Evolutionary conservation across 2,113 vertebrate genomes (phyloP).

Genomic region (Callipepla squamata): DNA sequence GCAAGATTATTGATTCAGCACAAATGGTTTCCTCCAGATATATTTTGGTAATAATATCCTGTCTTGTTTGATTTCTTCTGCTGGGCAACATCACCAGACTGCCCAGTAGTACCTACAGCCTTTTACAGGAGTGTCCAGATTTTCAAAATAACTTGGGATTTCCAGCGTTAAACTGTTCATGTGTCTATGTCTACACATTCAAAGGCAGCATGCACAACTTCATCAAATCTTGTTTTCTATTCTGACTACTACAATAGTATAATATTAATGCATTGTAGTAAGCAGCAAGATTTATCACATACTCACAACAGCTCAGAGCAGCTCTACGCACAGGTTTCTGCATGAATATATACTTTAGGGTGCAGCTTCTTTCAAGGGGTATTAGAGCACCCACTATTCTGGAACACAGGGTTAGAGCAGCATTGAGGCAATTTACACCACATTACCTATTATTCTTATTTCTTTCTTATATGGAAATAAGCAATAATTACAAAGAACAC

Average conservation of each 20-base stretch:
- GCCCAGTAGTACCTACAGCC: background rate
- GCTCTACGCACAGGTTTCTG: background rate
- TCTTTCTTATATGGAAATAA: background rate
- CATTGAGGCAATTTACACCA: background rate
- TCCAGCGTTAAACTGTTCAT: background rate
- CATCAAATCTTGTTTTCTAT: background rate
- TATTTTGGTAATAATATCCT: background rate
- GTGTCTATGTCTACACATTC: background rate
- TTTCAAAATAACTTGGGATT: background rate
- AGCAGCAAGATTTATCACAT: background rate
- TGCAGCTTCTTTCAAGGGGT: background rate
- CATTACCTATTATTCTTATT: background rate
- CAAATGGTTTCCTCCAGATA: background rate
- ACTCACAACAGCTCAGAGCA: background rate
- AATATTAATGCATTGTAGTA: background rate
- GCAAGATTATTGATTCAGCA: background rate
- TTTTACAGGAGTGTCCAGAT: background rate
- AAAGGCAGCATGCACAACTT: background rate
- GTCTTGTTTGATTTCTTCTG: background rate
- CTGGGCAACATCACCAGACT: background rate
- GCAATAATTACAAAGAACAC: background rate
- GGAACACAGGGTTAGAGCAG: background rate
- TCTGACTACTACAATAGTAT: background rate
- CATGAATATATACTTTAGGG: background rate
- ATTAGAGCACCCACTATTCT: too few relatives aligned